Percentiles rank a stretch among this genome's conserved stretches.
These are phyloP conservation scores for Alitta virens DNA, from an alignment of 2,888 invertebrate genomes.

Conservation along the genomic window DNA sequence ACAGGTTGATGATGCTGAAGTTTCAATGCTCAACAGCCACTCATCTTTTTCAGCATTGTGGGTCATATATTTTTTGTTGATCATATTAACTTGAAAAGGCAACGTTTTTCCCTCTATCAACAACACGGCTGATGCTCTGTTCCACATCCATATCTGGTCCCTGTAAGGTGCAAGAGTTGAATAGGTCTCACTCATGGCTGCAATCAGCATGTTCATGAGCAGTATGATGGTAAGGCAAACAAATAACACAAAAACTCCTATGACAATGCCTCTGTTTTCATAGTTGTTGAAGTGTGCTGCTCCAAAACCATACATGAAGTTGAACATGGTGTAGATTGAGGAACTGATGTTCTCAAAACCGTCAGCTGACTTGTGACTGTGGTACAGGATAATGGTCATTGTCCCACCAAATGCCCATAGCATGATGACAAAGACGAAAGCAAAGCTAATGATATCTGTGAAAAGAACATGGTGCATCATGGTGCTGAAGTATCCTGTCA, in stretches of 20 bases:
- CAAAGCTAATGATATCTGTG: conserved; percentile 6
- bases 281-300: not conserved
- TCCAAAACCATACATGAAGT: conserved; percentile 1
- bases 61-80: no score
- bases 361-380: not conserved
- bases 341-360: not conserved
- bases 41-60: no score
- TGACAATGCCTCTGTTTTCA: not conserved
- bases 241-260: not conserved
- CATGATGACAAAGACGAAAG: not conserved
- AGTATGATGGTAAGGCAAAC: conserved; percentile 3
- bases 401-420: conserved; percentile 2
- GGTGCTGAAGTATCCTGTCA: conserved; percentile 4
- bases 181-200: conserved; percentile 15
- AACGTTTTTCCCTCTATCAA: not conserved
- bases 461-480: conserved; percentile 15
- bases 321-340: conserved; percentile 9
- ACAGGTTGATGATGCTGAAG: no score
- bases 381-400: not conserved
- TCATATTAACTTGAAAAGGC: not conserved
- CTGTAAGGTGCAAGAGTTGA: not conserved
- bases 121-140: not conserved
- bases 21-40: no score
- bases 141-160: not conserved
- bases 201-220: conserved; percentile 12